phyloP scores from a whole-genome alignment of 2,113 vertebrate species.

The Onychorhynchus coronatus region DNA sequence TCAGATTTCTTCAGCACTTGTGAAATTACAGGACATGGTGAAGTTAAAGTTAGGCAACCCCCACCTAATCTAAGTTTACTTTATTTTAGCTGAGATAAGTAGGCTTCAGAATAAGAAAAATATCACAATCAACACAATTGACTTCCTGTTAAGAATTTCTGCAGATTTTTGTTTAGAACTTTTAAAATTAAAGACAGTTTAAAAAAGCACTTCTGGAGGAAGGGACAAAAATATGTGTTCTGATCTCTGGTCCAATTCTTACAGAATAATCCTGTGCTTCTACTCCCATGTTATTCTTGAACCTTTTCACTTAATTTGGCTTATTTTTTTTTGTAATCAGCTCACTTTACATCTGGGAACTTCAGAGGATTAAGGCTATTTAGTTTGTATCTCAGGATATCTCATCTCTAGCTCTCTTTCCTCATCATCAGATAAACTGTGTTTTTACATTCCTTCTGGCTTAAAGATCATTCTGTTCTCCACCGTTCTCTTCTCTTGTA shows the following conservation, averaged over 20 bases:
- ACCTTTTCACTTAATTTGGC: neutral
- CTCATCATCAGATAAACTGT: neutral
- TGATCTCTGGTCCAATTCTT: neutral
- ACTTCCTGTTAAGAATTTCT: neutral
- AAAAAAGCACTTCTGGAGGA: neutral
- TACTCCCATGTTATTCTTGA: neutral
- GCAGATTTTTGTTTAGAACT: neutral
- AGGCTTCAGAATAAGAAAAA: neutral
- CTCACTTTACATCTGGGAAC: neutral
- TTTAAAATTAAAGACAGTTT: neutral
- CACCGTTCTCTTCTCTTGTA: neutral
- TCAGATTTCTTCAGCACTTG: neutral
- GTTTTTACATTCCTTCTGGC: neutral
- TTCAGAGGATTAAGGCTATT: neutral
- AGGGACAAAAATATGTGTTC: rapidly evolving
- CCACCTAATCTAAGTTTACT: neutral
- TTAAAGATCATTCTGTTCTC: neutral
- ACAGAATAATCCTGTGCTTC: neutral
- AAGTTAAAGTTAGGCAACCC: neutral
- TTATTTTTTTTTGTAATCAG: neutral
- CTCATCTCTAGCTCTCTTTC: neutral
- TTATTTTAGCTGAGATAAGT: neutral
- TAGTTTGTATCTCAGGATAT: neutral
- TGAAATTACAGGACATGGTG: neutral
- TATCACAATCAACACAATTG: rapidly evolving